Conservation (phyloP, 2,113 vertebrate genomes). For the Ammodramus savannarum region DNA sequence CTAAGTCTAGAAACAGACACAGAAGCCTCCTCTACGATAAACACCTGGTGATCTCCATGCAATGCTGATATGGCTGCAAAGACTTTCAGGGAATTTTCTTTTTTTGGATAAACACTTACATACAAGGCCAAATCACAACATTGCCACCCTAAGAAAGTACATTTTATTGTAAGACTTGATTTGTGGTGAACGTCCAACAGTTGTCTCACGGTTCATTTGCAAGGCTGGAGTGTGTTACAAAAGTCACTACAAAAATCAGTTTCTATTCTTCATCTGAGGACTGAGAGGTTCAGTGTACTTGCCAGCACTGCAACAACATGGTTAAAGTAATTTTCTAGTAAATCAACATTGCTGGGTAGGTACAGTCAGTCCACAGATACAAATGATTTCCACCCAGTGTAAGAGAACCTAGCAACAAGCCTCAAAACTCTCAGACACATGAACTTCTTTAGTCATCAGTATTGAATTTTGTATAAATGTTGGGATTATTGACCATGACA, state of each 20-base stretch:
- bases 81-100: neutral
- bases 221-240: constrained; percentile 21
- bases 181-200: neutral
- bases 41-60: neutral
- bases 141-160: neutral
- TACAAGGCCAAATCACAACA: neutral
- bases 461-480: neutral
- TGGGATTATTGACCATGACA: neutral
- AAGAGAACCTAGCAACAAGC: constrained; percentile 14
- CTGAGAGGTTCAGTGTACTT: constrained; percentile 1
- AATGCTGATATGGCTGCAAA: neutral
- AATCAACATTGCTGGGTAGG: neutral
- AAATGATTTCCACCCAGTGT: neutral
- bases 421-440: neutral
- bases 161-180: neutral
- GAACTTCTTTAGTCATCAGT: neutral
- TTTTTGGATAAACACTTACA: neutral
- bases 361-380: constrained; percentile 36
- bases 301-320: neutral
- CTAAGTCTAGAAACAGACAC: neutral
- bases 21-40: neutral
- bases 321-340: constrained; percentile 42
- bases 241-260: constrained; percentile 1
- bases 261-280: constrained; percentile 9
- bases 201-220: neutral